Evolutionary conservation across 1,140 invertebrate genomes (phyloP).

Genomic region (Bombus balteatus): DNA sequence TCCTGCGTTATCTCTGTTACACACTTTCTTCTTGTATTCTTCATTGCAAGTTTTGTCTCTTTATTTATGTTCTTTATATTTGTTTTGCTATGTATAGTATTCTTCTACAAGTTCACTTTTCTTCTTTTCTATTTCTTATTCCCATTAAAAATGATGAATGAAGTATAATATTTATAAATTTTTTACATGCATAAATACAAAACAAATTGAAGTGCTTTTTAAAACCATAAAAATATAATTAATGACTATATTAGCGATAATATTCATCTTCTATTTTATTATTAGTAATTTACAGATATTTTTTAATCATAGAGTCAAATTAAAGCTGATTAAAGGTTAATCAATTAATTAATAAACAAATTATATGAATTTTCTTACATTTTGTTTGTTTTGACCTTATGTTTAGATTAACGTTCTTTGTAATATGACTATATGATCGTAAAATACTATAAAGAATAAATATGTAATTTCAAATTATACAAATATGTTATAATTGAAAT

Average conservation of each 20-base stretch:
- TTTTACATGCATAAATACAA: background rate
- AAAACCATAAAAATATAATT: background rate
- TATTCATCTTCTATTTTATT: background rate
- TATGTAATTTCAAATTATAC: background rate
- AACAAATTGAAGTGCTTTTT: background rate
- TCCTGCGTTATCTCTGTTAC: conserved; percentile 80
- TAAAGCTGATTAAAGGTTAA: background rate
- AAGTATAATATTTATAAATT: background rate
- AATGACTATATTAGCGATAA: background rate
- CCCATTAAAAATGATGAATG: conserved; percentile 3
- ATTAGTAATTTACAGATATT: background rate
- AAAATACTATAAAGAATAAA: background rate
- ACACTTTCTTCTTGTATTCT: conserved; percentile 49
- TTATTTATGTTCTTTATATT: conserved; percentile 42
- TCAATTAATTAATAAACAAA: background rate
- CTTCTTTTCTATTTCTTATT: background rate
- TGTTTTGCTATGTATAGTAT: conserved; percentile 11
- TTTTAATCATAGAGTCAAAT: background rate
- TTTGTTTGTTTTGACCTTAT: background rate
- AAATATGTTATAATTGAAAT: background rate
- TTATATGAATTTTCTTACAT: background rate
- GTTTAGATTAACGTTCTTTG: background rate
- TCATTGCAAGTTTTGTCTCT: conserved; percentile 57
- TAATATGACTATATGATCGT: background rate
- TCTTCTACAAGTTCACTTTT: conserved; percentile 34